Base-by-base conservation (phyloP, 2,888 invertebrate genomes). In the Punctoribates punctum region DNA sequence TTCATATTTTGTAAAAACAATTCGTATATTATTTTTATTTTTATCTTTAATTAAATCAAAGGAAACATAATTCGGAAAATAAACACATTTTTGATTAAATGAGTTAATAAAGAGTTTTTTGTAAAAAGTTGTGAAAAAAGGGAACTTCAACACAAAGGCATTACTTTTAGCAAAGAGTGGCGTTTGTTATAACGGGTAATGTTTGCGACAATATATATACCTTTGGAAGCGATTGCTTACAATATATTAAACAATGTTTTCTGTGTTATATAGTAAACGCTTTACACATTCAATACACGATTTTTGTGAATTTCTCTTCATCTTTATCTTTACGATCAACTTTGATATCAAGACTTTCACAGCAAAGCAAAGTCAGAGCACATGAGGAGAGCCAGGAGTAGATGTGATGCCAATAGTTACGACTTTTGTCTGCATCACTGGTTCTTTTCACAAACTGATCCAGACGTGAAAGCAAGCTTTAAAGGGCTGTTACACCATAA, bases 231-330 rank as follows among this genome's bases (percentile, higher is more conserved):
- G 70, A 70, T 70, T 13, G 1, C 70, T 17, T 20, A 70, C 70
- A 70, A 46, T 70, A 70, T 70, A 46, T 11, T 70, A 29, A 42
- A 38, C 70, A 70, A 23, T 70, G 23, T 70, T 34, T 57, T 67
- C 13, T 67, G 25, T 38, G 34, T 20, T 29, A 67, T 67, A 34
- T 65, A 34, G 46, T 46, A 8, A 70, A 70, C 8, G n/a, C 23
- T 70, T 70, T 70, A 42, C 42, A 70, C 70, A 70, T 70, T 70
- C 70, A 70, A 70, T 70, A 70, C 70, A 70, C 70, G 70, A 70
- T 38, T 70, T 70, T 70, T 5, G 8, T 23, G 13, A 42, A 25
- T 70, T 70, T 70, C 42, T 70, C 70, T 70, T 42, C 42, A 42
- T 42, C 23, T 70, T n/a, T 70, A 70, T 70, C 42, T 70, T 42